phyloP scores from a whole-genome alignment of 2,797 vertebrate species.

The Vipera ursinii region DNA sequence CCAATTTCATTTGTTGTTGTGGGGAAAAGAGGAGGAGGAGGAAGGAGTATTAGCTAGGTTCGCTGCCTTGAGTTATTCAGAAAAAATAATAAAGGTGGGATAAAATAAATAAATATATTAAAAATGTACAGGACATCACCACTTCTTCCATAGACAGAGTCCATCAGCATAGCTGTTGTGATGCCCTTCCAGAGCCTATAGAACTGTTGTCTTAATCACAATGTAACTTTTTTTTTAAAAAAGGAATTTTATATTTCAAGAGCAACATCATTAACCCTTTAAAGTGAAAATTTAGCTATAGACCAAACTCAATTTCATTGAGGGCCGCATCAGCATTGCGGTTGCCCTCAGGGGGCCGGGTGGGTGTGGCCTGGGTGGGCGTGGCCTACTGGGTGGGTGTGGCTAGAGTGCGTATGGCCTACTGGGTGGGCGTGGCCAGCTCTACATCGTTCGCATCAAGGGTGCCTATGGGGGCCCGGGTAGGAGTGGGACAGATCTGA shows the following conservation, averaged over 20 bases:
- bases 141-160: not conserved
- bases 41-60: not conserved
- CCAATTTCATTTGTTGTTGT: not conserved
- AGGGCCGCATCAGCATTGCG: no score
- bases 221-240: not conserved
- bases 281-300: not conserved
- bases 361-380: no score
- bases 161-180: not conserved
- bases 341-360: no score
- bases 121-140: not conserved
- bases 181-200: no score
- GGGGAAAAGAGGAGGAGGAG: not conserved
- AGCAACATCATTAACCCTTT: not conserved
- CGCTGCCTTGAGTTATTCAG: not conserved
- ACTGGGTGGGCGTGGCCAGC: no score
- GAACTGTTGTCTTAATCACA: not conserved
- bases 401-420: no score
- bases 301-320: no score
- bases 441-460: no score
- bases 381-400: no score
- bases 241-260: slow-evolving; percentile 7
- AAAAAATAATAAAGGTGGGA: not conserved
- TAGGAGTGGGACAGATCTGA: no score
- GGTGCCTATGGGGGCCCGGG: no score
- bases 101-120: not conserved